Evolutionary conservation across 2,888 invertebrate species (phyloP), one percentile per base, ranked within the genome.

Genomic region (Drosophila borealis): DNA sequence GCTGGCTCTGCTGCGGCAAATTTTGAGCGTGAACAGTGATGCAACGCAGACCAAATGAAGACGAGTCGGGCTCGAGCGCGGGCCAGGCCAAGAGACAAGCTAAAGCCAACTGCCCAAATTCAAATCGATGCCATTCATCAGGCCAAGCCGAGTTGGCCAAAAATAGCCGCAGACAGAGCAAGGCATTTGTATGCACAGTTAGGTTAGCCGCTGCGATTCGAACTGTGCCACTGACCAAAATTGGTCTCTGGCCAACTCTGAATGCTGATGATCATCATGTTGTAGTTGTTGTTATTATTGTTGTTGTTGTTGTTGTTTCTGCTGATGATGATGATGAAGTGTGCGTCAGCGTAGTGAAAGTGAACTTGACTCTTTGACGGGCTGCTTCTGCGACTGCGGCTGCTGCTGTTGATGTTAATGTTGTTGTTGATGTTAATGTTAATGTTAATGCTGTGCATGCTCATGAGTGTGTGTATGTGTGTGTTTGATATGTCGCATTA

Each of bases 341-440:
- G 69, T 84, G 84, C 80, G 89, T 84, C 81, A 88, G 71, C 63
- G 56, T n/a, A 89, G 89, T 89, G 90, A 89, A 90, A 89, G 89
- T 88, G 89, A 89, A 89, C 89, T 89, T 90, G 90, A 90, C 88
- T 89, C 82, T 78, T 78, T 70, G 74, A 69, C 54, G 57, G 55
- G 44, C 59, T 42, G 60, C 48, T 48, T 25, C 49, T 61, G 39
- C 17, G 44, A 49, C 53, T 42, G 53, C n/a, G 2, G 8, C 14
- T 51, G 25, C 14, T 17, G 17, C 11, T 51, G 17, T 10, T 42
- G 37, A 29, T 44, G 51, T 14, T 70, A 45, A 48, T 51, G 41
- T 46, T 77, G 33, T 62, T 66, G 66, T 51, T 72, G 59, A 61
- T 33, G 61, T 67, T 78, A 70, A 73, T 65, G 76, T 51, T 63